Evolutionary conservation across 1,140 invertebrate genomes (phyloP).

Genomic region (Neelides sp.): DNA sequence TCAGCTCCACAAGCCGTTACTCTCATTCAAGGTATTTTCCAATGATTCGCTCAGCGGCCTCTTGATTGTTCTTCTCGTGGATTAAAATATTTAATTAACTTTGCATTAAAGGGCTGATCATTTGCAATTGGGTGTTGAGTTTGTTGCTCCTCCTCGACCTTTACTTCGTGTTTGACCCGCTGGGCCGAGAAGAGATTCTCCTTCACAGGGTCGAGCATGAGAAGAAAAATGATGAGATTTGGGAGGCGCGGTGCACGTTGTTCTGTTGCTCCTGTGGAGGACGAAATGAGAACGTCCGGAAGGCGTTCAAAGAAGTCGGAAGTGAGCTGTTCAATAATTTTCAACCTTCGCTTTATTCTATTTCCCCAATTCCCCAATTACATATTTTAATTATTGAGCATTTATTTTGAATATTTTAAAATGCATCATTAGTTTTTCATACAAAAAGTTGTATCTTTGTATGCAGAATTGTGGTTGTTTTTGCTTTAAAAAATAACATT

Average conservation of each 20-base stretch:
- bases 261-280: slow-evolving; percentile 65
- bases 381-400: too few species aligned
- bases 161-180: slow-evolving; percentile 62
- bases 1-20: slow-evolving; percentile 52
- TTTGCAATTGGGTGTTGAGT: slow-evolving; percentile 68
- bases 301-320: slow-evolving; percentile 70
- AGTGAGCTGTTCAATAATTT: slow-evolving; percentile 48
- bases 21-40: slow-evolving; percentile 50
- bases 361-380: too few species aligned
- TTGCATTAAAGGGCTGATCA: slow-evolving; percentile 48
- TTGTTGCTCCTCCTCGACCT: slow-evolving; percentile 57
- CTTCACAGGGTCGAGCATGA: too few species aligned
- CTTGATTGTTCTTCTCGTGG: background rate
- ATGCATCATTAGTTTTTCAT: too few species aligned
- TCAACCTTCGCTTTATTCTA: too few species aligned
- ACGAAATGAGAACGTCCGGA: slow-evolving; percentile 59
- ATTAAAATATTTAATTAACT: slow-evolving; percentile 16
- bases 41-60: too few species aligned
- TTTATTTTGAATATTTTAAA: too few species aligned
- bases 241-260: slow-evolving; percentile 40
- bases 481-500: slow-evolving; percentile 1
- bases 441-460: too few species aligned
- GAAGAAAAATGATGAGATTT: slow-evolving; percentile 32
- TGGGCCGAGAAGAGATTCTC: slow-evolving; percentile 53
- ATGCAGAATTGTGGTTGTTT: too few species aligned